Conservation (phyloP, 2,888 invertebrate species). For the Thysanoteuthis rhombus region DNA sequence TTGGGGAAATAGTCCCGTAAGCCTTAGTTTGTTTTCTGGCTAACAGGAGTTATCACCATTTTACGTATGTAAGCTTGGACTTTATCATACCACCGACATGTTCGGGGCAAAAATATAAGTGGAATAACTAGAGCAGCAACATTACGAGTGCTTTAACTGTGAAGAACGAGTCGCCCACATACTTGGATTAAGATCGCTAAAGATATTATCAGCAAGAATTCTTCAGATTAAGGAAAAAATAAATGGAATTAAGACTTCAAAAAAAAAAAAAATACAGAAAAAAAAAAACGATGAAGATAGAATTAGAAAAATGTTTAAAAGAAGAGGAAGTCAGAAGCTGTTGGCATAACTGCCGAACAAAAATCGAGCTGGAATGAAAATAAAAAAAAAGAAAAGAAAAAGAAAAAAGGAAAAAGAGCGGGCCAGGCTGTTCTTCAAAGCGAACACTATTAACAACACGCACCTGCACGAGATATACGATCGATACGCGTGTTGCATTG, state of each 20-base stretch:
- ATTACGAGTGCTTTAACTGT: neutral
- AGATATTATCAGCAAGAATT: neutral
- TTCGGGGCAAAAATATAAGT: neutral
- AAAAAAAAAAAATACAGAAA: too few relatives aligned
- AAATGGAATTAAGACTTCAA: slow-evolving; percentile 12
- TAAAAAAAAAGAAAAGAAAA: too few relatives aligned
- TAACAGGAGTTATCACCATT: too few relatives aligned
- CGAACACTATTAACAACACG: neutral
- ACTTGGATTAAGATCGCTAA: neutral
- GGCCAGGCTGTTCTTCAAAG: neutral
- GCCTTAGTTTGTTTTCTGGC: too few relatives aligned
- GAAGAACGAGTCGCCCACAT: neutral
- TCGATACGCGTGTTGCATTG: neutral
- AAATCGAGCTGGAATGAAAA: neutral
- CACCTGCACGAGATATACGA: neutral
- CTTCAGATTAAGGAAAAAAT: neutral
- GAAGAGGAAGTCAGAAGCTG: neutral
- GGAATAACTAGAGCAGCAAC: neutral
- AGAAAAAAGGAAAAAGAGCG: neutral
- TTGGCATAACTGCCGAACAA: neutral
- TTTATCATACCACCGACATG: too few relatives aligned
- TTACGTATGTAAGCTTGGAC: too few relatives aligned
- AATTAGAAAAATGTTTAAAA: neutral
- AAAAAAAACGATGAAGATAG: neutral
- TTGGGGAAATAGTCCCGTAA: too few relatives aligned